These are phyloP conservation scores for Drosophila lacicola DNA, from an alignment of 2,888 invertebrate species.

Conservation along the genomic window DNA sequence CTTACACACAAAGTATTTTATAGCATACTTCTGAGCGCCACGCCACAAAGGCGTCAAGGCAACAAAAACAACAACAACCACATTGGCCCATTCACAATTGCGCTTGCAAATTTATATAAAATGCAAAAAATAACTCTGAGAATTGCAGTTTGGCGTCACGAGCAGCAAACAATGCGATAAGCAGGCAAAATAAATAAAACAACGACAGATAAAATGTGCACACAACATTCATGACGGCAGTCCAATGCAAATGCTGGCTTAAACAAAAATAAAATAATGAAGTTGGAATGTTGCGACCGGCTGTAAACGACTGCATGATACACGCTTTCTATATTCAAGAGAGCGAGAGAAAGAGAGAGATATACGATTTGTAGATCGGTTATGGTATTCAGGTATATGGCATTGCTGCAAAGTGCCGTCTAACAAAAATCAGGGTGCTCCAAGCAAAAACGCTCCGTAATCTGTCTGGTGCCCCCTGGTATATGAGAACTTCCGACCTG, in stretches of 20 bases:
- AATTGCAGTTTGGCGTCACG: slow-evolving; percentile 51
- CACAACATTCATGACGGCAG: slow-evolving; percentile 16
- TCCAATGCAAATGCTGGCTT: slow-evolving; percentile 19
- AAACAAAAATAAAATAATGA: slow-evolving; percentile 14
- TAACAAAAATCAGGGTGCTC: too few relatives aligned
- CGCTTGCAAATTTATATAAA: slow-evolving; percentile 54
- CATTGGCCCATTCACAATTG: slow-evolving; percentile 35
- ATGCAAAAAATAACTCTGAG: slow-evolving; percentile 29
- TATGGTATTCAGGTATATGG: too few relatives aligned
- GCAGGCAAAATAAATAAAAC: slow-evolving; percentile 32
- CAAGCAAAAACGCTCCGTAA: too few relatives aligned
- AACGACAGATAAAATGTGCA: slow-evolving; percentile 15
- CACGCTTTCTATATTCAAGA: too few relatives aligned
- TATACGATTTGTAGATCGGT: too few relatives aligned
- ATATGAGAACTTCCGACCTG: too few relatives aligned
- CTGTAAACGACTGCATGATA: too few relatives aligned
- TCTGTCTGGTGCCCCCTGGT: too few relatives aligned
- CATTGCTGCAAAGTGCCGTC: too few relatives aligned
- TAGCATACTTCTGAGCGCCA: slow-evolving; percentile 66
- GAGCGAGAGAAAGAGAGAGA: too few relatives aligned
- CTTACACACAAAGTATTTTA: slow-evolving; percentile 64
- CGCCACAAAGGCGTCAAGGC: slow-evolving; percentile 15
- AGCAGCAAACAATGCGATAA: slow-evolving; percentile 11
- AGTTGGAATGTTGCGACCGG: too few relatives aligned
- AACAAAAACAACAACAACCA: slow-evolving; percentile 26